Percentiles rank a stretch among this genome's conserved stretches.
These are phyloP conservation scores for Sipha maydis DNA, from an alignment of 2,888 invertebrate genomes.

Conservation along the genomic window DNA sequence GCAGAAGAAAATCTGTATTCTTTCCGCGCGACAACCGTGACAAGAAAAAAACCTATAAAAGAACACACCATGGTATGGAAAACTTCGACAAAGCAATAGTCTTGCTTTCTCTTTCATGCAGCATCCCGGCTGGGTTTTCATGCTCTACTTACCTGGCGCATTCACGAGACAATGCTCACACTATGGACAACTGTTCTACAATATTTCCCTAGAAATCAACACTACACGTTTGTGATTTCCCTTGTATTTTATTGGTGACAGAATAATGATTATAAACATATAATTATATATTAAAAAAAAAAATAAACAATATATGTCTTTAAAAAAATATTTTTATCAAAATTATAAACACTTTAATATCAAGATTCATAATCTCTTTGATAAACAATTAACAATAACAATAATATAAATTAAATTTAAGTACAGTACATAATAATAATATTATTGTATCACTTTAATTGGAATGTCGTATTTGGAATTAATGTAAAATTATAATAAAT, in stretches of 20 bases:
- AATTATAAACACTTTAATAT: not conserved
- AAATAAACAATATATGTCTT: conserved; percentile 9
- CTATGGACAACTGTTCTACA: conserved; percentile 20
- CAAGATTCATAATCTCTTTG: conserved; percentile 15
- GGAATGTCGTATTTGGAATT: conserved; percentile 41
- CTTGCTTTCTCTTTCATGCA: conserved; percentile 61
- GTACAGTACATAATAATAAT: conserved; percentile 17
- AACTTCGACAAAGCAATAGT: conserved; percentile 54
- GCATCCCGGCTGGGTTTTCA: conserved; percentile 55
- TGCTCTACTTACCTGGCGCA: conserved; percentile 53
- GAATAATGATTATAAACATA: conserved; percentile 29
- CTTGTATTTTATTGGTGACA: conserved; percentile 30
- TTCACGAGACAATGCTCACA: conserved; percentile 50
- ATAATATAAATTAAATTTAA: conserved; percentile 18
- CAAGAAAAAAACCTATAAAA: conserved; percentile 22
- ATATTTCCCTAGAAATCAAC: conserved; percentile 16
- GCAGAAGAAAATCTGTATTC: conserved; percentile 47
- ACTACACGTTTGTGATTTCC: conserved; percentile 18
- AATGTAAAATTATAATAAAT: not conserved
- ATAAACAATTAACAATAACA: conserved; percentile 16
- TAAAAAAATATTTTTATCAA: not conserved
- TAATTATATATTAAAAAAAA: not conserved
- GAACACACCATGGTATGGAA: conserved; percentile 33
- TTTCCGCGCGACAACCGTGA: conserved; percentile 57
- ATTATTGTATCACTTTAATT: not conserved